These are phyloP conservation scores for Protobothrops flavoviridis DNA, from an alignment of 2,113 vertebrate species.

Conservation along the genomic window DNA sequence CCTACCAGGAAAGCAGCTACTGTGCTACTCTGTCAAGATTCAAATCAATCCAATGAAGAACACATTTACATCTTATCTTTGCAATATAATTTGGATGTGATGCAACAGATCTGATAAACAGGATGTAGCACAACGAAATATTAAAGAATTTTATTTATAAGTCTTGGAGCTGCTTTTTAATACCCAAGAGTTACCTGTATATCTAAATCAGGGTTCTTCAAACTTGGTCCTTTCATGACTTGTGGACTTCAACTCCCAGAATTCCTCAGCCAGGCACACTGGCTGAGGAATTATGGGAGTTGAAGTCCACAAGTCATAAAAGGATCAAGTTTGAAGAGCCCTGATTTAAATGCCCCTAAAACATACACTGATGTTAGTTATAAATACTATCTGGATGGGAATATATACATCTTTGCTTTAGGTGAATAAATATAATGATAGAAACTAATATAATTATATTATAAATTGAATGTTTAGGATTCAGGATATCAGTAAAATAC, in stretches of 20 bases:
- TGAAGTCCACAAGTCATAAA: no score
- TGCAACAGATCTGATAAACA: not conserved
- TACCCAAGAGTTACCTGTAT: constrained; percentile 7
- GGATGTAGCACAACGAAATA: constrained; percentile 15
- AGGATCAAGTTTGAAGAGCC: no score
- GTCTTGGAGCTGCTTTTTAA: constrained; percentile 22
- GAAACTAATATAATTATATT: constrained; percentile 50
- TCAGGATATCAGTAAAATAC: constrained; percentile 22
- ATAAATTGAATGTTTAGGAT: not conserved
- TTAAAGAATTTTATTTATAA: constrained; percentile 29
- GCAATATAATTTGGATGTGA: not conserved
- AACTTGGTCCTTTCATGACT: no score
- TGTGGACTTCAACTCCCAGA: no score
- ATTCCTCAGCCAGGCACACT: no score
- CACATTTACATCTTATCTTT: not conserved
- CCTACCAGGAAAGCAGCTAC: not conserved
- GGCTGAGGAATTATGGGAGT: no score
- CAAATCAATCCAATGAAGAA: not conserved
- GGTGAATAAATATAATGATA: constrained; percentile 27
- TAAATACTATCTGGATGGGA: constrained; percentile 35
- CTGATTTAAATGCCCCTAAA: not conserved
- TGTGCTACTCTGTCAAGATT: not conserved
- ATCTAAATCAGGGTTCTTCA: not conserved
- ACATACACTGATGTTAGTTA: not conserved
- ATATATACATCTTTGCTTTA: constrained; percentile 29